Base-by-base conservation (phyloP, 2,797 vertebrate species). In the Lithobates pipiens region DNA sequence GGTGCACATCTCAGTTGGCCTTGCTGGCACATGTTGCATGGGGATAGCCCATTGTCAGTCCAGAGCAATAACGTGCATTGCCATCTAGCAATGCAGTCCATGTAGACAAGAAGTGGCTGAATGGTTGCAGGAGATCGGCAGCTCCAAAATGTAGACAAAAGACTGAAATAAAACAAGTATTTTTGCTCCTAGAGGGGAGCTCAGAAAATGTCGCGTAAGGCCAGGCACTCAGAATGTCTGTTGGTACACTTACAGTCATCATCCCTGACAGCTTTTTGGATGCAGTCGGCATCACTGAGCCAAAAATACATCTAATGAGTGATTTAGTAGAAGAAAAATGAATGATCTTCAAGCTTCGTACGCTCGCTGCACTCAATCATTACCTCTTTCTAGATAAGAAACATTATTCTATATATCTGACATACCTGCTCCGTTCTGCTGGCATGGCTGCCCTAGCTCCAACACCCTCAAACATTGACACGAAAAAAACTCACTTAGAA, bases 201-300 rank as follows among this genome's bases (percentile, higher is more conserved):
- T 9, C 9, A 67, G 65, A 67, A 27, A 67, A 11, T 29, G 65
- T 67, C 1, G 5, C 25, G 5, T 15, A 15, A 11, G 65, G 54
- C 54, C 54, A 67, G 25, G 65, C n/a, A 27, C n/a, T 15, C 27
- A 29, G 54, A 6, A 29, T 29, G 25, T 29, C 65, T 29, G 11
- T 67, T 67, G 65, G n/a, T 67, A 25, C 27, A 25, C 27, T 29
- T 29, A 67, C n/a, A 67, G 65, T 29, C n/a, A 67, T 67, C 65
- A 29, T 67, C 65, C 65, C 25, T 67, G 65, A 67, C 65, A 67
- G 65, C 65, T 67, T 67, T 67, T 67, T 67, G 65, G 65, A 67
- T 18, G n/a, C 3, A 67, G 65, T 29, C 10, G 10, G 27, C 65
- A 67, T 67, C 27, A 10, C 25, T 5, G 10, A 67, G 65, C 65